Base-by-base conservation (phyloP, 2,797 vertebrate genomes). In the Mus caroli region DNA sequence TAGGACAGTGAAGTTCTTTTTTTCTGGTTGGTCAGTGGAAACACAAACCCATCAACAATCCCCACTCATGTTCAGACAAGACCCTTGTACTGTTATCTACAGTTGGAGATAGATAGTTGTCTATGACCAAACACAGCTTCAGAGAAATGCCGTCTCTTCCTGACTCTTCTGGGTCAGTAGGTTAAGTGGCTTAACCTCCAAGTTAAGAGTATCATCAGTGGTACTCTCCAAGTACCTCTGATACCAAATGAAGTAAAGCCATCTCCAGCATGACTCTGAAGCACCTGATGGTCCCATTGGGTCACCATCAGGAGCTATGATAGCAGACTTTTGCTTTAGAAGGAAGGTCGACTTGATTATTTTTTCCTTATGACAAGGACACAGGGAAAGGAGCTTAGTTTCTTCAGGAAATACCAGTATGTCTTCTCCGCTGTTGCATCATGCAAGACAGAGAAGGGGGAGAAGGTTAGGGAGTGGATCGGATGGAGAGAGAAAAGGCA, bases 141-240 rank as follows among this genome's bases (percentile, higher is more conserved):
- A 52, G 60, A 92, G 75, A 76, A 89, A 90, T 52, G 46, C 14
- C 54, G 24, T 52, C 40, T 93, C 37, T 79, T 22, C n/a, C n/a
- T 22, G 40, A 13, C 24, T 94, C 31, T 87, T 62, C 37, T 46
- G 19, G 40, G 19, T 54, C 40, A 67, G 28, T 69, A n/a, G n/a
- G n/a, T 95, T 92, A 62, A 77, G 40, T 46, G 73, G 46, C 46
- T 87, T n/a, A n/a, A n/a, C n/a, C n/a, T n/a, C n/a, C n/a, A n/a
- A n/a, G n/a, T n/a, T n/a, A n/a, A n/a, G n/a, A n/a, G n/a, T n/a
- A n/a, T n/a, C n/a, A n/a, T n/a, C n/a, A n/a, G n/a, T n/a, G n/a
- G n/a, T n/a, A n/a, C n/a, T 94, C 17, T 94, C 22, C 17, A 83
- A 31, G 34, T 22, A 52, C 0, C 17, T 40, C 34, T 71, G 3